These are phyloP conservation scores for Clarias magur DNA, from an alignment of 2,113 vertebrate species.

Conservation along the genomic window DNA sequence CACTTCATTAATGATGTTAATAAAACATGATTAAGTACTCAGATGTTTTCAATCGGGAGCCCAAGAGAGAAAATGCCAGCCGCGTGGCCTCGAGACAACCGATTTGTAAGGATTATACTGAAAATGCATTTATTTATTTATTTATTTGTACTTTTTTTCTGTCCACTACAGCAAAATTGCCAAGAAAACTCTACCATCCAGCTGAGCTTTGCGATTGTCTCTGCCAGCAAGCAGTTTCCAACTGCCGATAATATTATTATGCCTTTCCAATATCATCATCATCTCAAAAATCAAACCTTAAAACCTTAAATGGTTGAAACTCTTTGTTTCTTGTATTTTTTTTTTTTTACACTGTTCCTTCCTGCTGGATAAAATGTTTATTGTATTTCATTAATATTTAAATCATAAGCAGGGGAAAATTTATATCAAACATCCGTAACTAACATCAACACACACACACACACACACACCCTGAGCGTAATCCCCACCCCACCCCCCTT, in stretches of 20 bases:
- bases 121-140: not conserved
- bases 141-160: not conserved
- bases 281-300: no score
- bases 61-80: not conserved
- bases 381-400: not conserved
- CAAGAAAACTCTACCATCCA: not conserved
- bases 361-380: not conserved
- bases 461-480: not conserved
- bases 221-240: not conserved
- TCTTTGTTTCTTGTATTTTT: not conserved
- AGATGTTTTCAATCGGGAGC: no score
- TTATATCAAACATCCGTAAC: not conserved
- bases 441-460: constrained; percentile 3
- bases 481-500: not conserved
- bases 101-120: not conserved
- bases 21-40: no score
- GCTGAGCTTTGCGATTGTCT: not conserved
- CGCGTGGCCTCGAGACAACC: not conserved
- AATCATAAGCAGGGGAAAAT: not conserved
- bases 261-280: not conserved
- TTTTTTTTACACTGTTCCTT: not conserved
- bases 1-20: no score
- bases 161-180: not conserved
- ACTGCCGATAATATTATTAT: not conserved
- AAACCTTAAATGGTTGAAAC: not conserved